Base-by-base conservation (phyloP, 2,113 vertebrate genomes). In the Sylvia atricapilla region DNA sequence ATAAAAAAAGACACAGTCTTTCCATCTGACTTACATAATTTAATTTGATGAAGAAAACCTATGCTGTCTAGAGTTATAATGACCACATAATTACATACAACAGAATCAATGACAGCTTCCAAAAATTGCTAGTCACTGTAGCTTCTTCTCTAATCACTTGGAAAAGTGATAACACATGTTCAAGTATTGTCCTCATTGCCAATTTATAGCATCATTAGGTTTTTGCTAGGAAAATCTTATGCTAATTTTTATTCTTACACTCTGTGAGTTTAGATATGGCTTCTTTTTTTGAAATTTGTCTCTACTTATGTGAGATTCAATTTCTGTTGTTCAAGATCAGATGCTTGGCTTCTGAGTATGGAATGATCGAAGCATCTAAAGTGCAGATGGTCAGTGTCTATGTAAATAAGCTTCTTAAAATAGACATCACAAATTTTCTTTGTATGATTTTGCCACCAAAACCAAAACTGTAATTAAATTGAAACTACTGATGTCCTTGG, bases 111-210 rank as follows among this genome's bases (percentile, higher is more conserved):
- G 27, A 30, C 35, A 84, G 47, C 73, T 72, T 89, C 10, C 64
- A 89, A 76, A 91, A 76, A 76, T 21, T 67, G 20, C 41, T 87
- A 24, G 20, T 84, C 87, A 58, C 41, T 69, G 41, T 85, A 82
- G n/a, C 27, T 95, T 94, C 60, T 89, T 93, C 74, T 20, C 56
- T 93, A 89, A 91, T 95, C 63, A 41, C 30, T 91, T 89, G 53
- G 47, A 89, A 93, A 92, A 91, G 27, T 79, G 86, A 35, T 91
- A 94, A 91, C 56, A 78, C 72, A 58, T 72, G 66, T 84, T 76
- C 39, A 73, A 89, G n/a, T 69, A 27, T 87, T 87, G 81, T 89
- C 66, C 30, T 89, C 66, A 79, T 66, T 91, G 69, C 15, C 37
- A 66, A 72, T 82, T 95, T 88, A 82, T 62, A 49, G 69, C 49